These are phyloP conservation scores for Aphelocoma californica DNA, from an alignment of 2,797 vertebrate species.

Conservation along the genomic window DNA sequence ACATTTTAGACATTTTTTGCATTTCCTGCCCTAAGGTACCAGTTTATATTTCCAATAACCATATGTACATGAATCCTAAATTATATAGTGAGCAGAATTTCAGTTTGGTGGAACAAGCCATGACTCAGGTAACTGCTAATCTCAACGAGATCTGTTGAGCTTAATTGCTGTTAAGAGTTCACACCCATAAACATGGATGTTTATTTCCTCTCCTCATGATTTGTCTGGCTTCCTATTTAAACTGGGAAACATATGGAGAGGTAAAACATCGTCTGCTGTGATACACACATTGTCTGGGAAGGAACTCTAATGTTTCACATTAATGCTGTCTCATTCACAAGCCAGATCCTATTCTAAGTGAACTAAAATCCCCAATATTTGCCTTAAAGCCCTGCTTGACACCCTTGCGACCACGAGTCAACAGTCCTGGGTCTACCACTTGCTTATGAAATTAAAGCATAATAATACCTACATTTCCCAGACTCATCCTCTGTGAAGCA, in stretches of 20 bases:
- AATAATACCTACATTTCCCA: not conserved
- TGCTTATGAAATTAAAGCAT: constrained; percentile 3
- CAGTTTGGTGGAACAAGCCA: not conserved
- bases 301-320: not conserved
- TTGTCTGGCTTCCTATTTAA: not conserved
- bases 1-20: not conserved
- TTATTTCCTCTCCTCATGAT: not conserved
- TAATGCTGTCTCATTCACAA: not conserved
- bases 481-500: not conserved
- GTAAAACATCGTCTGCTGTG: not conserved
- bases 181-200: not conserved
- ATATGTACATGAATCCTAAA: not conserved
- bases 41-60: not conserved
- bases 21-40: not conserved
- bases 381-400: constrained; percentile 7
- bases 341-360: not conserved
- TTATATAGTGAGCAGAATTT: not conserved
- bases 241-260: not conserved
- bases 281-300: not conserved
- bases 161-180: not conserved
- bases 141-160: not conserved
- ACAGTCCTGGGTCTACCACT: not conserved
- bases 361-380: constrained; percentile 2
- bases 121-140: not conserved
- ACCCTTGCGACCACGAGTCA: not conserved